phyloP scores from a whole-genome alignment of 2,888 invertebrate species.

The Trissolcus japonicus region DNA sequence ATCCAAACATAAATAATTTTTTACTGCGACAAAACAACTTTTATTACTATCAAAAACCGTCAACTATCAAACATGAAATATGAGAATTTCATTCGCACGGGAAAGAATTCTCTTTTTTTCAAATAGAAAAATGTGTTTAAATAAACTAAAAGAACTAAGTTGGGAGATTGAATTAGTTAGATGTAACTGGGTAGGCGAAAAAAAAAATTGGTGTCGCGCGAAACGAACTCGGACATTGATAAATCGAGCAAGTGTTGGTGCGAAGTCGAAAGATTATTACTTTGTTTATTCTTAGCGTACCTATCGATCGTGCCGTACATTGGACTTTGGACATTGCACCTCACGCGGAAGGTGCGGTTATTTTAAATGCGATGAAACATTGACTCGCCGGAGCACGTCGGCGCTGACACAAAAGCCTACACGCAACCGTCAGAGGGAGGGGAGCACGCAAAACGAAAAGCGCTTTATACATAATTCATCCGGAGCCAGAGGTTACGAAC shows the following conservation, averaged over 20 bases:
- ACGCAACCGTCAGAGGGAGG: neutral
- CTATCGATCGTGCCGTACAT: constrained; percentile 56
- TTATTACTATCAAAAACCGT: no score
- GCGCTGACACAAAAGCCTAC: constrained; percentile 25
- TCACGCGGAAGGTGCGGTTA: constrained; percentile 58
- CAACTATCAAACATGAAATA: no score
- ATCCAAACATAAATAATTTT: neutral
- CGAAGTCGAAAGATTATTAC: constrained; percentile 55
- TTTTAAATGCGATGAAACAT: constrained; percentile 56
- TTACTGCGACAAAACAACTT: neutral
- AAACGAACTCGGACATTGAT: constrained; percentile 41
- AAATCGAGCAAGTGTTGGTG: constrained; percentile 50
- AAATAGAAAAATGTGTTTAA: neutral
- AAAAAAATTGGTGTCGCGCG: constrained; percentile 43
- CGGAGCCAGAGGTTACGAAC: constrained; percentile 50
- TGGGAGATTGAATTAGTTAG: neutral
- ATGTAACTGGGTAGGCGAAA: constrained; percentile 15
- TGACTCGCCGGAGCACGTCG: constrained; percentile 37
- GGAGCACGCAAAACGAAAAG: constrained; percentile 38
- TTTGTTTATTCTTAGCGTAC: constrained; percentile 57
- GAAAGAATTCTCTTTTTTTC: no score
- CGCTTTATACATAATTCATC: constrained; percentile 55
- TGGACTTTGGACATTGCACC: constrained; percentile 58
- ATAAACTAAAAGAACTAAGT: neutral
- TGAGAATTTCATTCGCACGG: no score